Percentiles rank a stretch among this genome's conserved stretches.
Conservation (phyloP, 1,140 invertebrate species). For the Ceratoteleas bidentatus region DNA sequence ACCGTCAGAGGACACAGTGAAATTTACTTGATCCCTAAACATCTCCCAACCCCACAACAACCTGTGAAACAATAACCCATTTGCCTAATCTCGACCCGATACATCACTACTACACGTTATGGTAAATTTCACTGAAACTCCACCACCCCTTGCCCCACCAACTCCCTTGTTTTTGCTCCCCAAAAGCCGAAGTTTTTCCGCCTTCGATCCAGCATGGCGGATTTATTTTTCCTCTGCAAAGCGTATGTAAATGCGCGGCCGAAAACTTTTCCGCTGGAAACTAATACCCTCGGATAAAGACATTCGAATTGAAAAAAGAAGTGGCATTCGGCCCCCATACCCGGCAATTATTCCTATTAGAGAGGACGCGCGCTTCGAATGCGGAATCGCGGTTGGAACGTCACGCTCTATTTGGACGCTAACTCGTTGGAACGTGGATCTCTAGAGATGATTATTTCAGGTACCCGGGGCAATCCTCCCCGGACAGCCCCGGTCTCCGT, state of each 20-base stretch:
- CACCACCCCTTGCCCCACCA: no score
- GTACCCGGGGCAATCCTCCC: slow-evolving; percentile 5
- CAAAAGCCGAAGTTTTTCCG: no score
- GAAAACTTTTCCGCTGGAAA: background rate
- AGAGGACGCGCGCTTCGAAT: slow-evolving; percentile 42
- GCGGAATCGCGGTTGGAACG: slow-evolving; percentile 32
- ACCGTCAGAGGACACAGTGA: no score
- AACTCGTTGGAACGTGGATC: slow-evolving; percentile 45
- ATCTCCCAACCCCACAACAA: no score
- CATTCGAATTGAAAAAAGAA: slow-evolving; percentile 5
- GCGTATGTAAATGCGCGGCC: slow-evolving; percentile 1
- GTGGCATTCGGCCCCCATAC: slow-evolving; percentile 29
- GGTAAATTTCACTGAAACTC: no score
- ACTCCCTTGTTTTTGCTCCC: no score
- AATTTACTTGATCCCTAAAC: no score
- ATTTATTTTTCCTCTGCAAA: no score
- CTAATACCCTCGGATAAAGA: slow-evolving; percentile 13
- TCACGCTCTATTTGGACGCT: slow-evolving; percentile 55
- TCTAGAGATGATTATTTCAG: slow-evolving; percentile 48
- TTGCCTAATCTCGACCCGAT: no score
- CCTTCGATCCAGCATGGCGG: no score
- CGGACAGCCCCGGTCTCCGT: background rate
- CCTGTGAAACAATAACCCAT: no score
- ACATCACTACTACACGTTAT: no score
- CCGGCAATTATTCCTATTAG: slow-evolving; percentile 62